Base-by-base conservation (phyloP, 2,888 invertebrate genomes). In the Euplagia quadripunctaria region DNA sequence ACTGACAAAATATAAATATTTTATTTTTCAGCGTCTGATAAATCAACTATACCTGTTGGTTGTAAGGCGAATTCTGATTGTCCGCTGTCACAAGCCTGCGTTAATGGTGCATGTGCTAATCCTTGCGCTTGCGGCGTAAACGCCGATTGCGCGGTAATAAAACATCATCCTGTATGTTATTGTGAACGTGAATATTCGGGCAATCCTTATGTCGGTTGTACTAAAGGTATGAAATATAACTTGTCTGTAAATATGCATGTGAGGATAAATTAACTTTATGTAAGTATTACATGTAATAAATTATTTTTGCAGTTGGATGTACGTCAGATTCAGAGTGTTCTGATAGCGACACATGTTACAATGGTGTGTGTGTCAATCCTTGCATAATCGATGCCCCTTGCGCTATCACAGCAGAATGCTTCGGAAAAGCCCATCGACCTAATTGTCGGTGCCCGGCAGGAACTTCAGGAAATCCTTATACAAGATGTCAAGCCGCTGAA, bases 91-190 rank as follows among this genome's bases (percentile, higher is more conserved):
- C 98, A 98, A 93, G 97, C 98, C 1, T 99, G 99, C 89, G 96
- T 98, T 71, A 98, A 98, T 87, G 96, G 97, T 55, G 96, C 97
- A 41, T 99, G 98, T 88, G 97, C 97, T 14, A 97, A 97, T 87
- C 99, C 99, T 1, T 99, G 99, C 89, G 97, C 97, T 86, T 98
- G 98, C 86, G 99, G 98, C 68, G 96, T 97, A 3, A 97, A 98
- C 87, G 97, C 99, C 8, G 97, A 98, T 83, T 99, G 99, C 89
- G 96, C 96, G 75, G 98, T 99, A 16, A 95, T 97, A 71, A 97
- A 98, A 91, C 99, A 99, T 89, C 98, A 98, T 92, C 98, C 98
- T 20, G 97, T 98, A 20, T 99, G 99, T 90, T 97, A 96, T 85
- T 99, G 99, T 90, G 96, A 97, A 86, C 96, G 97, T 58, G 98